Base-by-base conservation (phyloP, 2,888 invertebrate species). In the Polylopha cassiicola region DNA sequence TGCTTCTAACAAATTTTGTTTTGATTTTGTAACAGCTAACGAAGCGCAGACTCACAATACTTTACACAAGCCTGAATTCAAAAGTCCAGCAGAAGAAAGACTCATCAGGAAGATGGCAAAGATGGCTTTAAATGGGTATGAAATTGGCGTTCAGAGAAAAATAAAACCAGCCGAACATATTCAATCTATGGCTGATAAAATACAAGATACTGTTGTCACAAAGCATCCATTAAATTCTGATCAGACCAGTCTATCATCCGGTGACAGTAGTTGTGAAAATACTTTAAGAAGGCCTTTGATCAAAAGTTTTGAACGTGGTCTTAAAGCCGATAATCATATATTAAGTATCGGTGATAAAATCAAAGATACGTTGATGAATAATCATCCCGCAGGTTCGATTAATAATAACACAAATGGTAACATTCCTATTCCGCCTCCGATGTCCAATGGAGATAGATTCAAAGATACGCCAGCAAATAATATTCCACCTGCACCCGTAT, bases 71-170 rank as follows among this genome's bases (percentile, higher is more conserved):
- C 61, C 70, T 11, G 84, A 85, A 52, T 84, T 73, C 52, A 84
- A 85, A 61, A 85, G 84, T 56, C 79, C 80, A 50, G 84, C 85
- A 43, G 85, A 85, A 61, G 86, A 85, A 61, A 71, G 85, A 43
- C 69, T 86, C 16, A 79, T 86, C 32, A 73, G 79, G 48, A 86
- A 86, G 66, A 79, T 86, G 78, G 84, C 86, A 18, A 86, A 85
- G 70, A 84, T 85, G 81, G 86, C 86, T 7, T 61, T 86, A 30
- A 86, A 86, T 54, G 85, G 85, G 15, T 86, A 86, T 49, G 86
- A 86, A 64, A 86, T 86, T 43, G 86, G 86, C 14, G 86, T 86
- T 46, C 86, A 86, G 53, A 71, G 86, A 50, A 86, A 84, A 71
- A 86, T 85, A 34, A 86, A 86, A 48, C 86, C 86, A 0, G 85